phyloP scores from a whole-genome alignment of 2,113 vertebrate species.

The Toxotes chatareus region DNA sequence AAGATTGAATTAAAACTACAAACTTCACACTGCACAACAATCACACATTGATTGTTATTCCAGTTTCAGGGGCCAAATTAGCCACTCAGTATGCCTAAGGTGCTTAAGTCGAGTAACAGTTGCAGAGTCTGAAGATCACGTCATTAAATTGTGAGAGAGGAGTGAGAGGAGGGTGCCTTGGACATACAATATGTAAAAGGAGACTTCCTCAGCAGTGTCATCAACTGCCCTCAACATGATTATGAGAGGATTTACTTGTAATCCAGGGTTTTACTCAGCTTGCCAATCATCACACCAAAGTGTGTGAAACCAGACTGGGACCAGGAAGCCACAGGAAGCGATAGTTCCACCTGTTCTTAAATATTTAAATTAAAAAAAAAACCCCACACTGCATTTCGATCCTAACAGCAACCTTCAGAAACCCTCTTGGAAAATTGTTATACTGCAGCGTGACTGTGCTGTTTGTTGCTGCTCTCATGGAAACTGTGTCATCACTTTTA shows the following conservation, averaged over 20 bases:
- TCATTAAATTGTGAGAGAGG: constrained; percentile 67
- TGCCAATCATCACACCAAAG: constrained; percentile 63
- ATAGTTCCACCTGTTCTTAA: constrained; percentile 31
- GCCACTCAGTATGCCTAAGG: background rate
- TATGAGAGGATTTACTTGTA: constrained; percentile 72
- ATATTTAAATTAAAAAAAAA: background rate
- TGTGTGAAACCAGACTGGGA: constrained; percentile 6
- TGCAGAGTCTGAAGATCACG: constrained; percentile 29
- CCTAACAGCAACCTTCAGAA: background rate
- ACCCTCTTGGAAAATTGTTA: background rate
- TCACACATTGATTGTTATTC: background rate
- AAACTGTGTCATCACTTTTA: constrained; percentile 51
- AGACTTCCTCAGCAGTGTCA: constrained; percentile 38
- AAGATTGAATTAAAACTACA: background rate
- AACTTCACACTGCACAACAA: background rate
- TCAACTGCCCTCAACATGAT: constrained; percentile 37
- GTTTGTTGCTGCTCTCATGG: constrained; percentile 17
- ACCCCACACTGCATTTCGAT: background rate
- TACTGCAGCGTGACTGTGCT: background rate
- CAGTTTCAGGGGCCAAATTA: background rate
- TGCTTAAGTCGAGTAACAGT: constrained; percentile 15
- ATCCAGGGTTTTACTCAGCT: constrained; percentile 61
- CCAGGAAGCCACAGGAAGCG: constrained; percentile 18
- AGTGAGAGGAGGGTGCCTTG: constrained; percentile 43
- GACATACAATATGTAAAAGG: constrained; percentile 39